Conservation (phyloP, 2,113 vertebrate genomes). For the Microcebus murinus region DNA sequence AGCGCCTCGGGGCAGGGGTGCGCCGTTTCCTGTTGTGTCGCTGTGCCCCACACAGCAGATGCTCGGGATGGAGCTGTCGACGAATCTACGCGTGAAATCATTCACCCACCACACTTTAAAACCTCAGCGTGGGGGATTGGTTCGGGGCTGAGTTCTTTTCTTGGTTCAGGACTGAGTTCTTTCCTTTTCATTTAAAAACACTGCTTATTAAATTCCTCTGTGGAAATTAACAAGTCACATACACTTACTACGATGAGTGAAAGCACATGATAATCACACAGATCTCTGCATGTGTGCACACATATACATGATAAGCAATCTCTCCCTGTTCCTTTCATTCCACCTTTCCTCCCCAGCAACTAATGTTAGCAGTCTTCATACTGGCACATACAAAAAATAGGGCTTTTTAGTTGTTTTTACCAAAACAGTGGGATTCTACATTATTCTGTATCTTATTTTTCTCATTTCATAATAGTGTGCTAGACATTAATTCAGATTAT, state of each 20-base stretch:
- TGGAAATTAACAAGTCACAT: neutral
- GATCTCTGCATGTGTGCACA: too few species aligned
- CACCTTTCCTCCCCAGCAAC: neutral
- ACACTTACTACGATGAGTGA: neutral
- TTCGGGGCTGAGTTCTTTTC: neutral
- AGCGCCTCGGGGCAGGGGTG: neutral
- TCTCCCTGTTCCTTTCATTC: neutral
- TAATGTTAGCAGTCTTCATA: neutral
- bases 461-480: neutral
- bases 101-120: neutral
- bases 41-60: fast-evolving
- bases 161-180: too few species aligned
- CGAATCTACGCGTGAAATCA: neutral
- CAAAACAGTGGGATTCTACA: neutral
- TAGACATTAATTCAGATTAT: neutral
- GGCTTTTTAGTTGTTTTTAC: neutral
- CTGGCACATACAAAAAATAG: neutral
- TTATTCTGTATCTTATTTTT: neutral
- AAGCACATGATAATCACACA: too few species aligned
- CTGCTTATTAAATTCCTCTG: neutral
- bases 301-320: neutral
- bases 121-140: neutral
- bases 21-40: neutral
- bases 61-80: neutral
- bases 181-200: neutral